Conservation (phyloP, 2,797 vertebrate genomes). For the Eulemur albifrons region DNA sequence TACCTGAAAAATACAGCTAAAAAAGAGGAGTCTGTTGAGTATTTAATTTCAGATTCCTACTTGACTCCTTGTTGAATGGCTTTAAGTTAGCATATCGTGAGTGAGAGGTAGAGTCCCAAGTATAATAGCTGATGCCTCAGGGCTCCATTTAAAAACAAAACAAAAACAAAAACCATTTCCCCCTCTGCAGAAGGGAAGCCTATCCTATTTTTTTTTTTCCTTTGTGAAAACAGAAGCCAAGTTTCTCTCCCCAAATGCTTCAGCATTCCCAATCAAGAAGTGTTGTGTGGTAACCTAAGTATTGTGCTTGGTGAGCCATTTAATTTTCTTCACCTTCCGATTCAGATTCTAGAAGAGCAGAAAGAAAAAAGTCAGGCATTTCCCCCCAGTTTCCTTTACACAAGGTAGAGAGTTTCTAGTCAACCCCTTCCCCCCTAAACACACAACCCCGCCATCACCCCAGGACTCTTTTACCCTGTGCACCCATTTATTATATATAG, state of each 20-base stretch:
- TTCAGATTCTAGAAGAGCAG: slow-evolving; percentile 88
- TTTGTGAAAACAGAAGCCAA: slow-evolving; percentile 84
- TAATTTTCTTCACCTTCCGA: slow-evolving; percentile 92
- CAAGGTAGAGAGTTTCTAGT: not conserved
- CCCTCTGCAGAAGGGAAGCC: slow-evolving; percentile 84
- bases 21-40: slow-evolving; percentile 85
- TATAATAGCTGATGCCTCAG: slow-evolving; percentile 85
- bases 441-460: too few species aligned
- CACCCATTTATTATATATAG: not conserved
- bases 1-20: slow-evolving; percentile 87
- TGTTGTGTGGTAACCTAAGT: slow-evolving; percentile 72
- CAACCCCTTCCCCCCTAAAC: not conserved
- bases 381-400: not conserved
- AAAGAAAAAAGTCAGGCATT: slow-evolving; percentile 43
- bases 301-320: slow-evolving; percentile 70
- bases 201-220: slow-evolving; percentile 81
- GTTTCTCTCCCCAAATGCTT: slow-evolving; percentile 81
- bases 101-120: slow-evolving; percentile 85
- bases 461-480: not conserved
- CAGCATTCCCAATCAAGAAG: slow-evolving; percentile 75
- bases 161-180: slow-evolving; percentile 78
- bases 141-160: slow-evolving; percentile 81
- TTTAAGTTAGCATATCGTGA: slow-evolving; percentile 83
- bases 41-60: slow-evolving; percentile 76
- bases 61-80: slow-evolving; percentile 84